A percentile compares a stretch with the other conserved stretches of the same genome.
Evolutionary conservation across 1,140 invertebrate genomes (phyloP).

Genomic region (Hypothenemus hampei): DNA sequence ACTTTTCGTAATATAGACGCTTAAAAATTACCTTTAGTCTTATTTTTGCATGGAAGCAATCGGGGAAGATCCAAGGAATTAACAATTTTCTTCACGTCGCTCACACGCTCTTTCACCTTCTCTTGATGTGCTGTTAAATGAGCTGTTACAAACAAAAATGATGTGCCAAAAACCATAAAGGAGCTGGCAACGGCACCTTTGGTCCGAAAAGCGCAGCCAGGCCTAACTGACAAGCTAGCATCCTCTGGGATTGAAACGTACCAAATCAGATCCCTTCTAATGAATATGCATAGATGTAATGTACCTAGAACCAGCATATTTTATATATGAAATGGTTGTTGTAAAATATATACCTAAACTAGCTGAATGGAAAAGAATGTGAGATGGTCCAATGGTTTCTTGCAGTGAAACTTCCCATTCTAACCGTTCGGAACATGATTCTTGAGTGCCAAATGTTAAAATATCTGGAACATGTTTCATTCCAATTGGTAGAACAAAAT

Average conservation of each 20-base stretch:
- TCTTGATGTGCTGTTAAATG: conserved; percentile 89
- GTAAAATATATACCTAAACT: conserved; percentile 55
- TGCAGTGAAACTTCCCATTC: conserved; percentile 91
- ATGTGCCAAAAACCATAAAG: conserved; percentile 88
- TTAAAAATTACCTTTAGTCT: conserved; percentile 67
- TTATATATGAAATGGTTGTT: no score
- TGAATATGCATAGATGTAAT: conserved; percentile 79
- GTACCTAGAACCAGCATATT: conserved; percentile 73
- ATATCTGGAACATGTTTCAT: conserved; percentile 86
- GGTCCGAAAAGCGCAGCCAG: conserved; percentile 81
- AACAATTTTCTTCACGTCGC: conserved; percentile 82
- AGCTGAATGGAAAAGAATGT: conserved; percentile 78
- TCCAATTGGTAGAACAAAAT: conserved; percentile 80
- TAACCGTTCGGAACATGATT: conserved; percentile 75
- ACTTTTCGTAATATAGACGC: no score
- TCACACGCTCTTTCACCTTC: conserved; percentile 79
- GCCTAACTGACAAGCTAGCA: conserved; percentile 76
- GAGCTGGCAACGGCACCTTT: conserved; percentile 88
- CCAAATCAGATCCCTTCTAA: conserved; percentile 88
- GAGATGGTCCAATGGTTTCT: conserved; percentile 85
- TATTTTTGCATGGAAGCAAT: conserved; percentile 68
- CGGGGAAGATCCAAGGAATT: conserved; percentile 81
- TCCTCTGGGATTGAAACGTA: conserved; percentile 89
- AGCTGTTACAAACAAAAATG: conserved; percentile 88
- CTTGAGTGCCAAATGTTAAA: conserved; percentile 88